Evolutionary conservation across 23 tunicate genomes (phyloP), one percentile per base, ranked within the genome.

Genomic region (Botrylloides violaceus): DNA sequence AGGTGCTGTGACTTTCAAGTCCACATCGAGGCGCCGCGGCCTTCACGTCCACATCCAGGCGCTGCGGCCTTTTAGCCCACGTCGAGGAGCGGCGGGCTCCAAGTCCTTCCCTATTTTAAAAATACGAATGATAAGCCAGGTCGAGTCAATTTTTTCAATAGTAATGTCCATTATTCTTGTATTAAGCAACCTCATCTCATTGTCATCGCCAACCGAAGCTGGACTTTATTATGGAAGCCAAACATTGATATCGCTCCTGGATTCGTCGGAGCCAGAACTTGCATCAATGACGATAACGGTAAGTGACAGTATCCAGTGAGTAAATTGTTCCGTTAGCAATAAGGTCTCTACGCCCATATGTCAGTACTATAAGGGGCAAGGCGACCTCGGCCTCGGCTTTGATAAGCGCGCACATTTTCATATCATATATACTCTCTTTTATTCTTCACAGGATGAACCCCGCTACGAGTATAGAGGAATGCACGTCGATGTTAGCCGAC

Each of bases 401-500:
- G 56, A 15, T 48, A 61, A 20, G 21, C 15, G 19, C 0, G 29
- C 1, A 29, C 0, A 21, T 0, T 25, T 25, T n/a, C 21, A 23
- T 19, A 61, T n/a, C 25, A 0, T 25, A 18, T 29, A n/a, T 18
- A 21, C 66, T 22, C 66, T n/a, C n/a, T n/a, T n/a, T n/a, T n/a
- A n/a, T n/a, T 7, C 49, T 55, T 19, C 33, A 37, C 61, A 88
- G 96, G 96, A 88, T 77, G 79, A 86, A 2, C 96, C 96, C 3
- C 77, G 96, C 2, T 84, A 64, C 66, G 31, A 53, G 29, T 79
- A 84, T 72, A 64, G 98, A 59, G 92, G 87, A 72, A 66, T 92
- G 80, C 77, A 64, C 36, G 34, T 92, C 28, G 98, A 92, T 64
- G 92, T 92, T 30, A 83, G 83, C 22, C 58, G 98, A 75, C 85